Evolutionary conservation across 2,113 vertebrate species (phyloP).

Genomic region (Ahaetulla prasina): DNA sequence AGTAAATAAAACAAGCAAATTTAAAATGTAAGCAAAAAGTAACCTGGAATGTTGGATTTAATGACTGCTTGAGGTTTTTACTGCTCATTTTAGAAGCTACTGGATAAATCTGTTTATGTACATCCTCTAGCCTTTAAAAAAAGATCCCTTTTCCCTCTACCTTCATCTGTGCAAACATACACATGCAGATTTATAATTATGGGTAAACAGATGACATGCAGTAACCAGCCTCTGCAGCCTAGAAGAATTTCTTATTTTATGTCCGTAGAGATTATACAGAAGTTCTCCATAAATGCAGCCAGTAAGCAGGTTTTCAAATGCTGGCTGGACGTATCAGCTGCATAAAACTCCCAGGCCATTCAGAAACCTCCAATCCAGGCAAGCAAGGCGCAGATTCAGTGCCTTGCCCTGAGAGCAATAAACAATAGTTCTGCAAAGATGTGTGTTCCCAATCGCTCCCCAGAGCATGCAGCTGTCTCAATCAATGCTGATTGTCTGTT

Average conservation of each 20-base stretch:
- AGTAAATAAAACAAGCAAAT: neutral
- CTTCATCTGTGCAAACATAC: neutral
- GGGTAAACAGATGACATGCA: neutral
- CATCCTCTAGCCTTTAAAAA: neutral
- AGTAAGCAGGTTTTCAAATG: neutral
- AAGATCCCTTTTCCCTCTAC: neutral
- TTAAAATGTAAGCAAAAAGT: neutral
- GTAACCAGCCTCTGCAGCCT: neutral
- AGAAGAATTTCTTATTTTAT: neutral
- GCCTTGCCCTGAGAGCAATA: conserved; percentile 48
- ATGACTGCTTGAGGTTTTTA: neutral
- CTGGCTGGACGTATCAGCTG: neutral
- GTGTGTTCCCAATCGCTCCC: conserved; percentile 48
- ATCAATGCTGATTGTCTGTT: conserved; percentile 77
- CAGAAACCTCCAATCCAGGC: conserved; percentile 49
- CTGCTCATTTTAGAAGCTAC: neutral
- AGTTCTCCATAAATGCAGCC: neutral
- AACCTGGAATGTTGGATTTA: neutral
- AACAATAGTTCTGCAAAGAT: conserved; percentile 43
- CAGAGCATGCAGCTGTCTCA: conserved; percentile 70
- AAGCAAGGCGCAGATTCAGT: conserved; percentile 49
- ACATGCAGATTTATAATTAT: neutral
- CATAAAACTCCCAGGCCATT: conserved; percentile 18
- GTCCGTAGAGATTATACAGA: neutral
- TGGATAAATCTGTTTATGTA: neutral